A percentile compares a stretch with the other conserved stretches of the same genome.
These are phyloP conservation scores for Catagonus wagneri DNA, from an alignment of 2,113 vertebrate species.

Conservation along the genomic window DNA sequence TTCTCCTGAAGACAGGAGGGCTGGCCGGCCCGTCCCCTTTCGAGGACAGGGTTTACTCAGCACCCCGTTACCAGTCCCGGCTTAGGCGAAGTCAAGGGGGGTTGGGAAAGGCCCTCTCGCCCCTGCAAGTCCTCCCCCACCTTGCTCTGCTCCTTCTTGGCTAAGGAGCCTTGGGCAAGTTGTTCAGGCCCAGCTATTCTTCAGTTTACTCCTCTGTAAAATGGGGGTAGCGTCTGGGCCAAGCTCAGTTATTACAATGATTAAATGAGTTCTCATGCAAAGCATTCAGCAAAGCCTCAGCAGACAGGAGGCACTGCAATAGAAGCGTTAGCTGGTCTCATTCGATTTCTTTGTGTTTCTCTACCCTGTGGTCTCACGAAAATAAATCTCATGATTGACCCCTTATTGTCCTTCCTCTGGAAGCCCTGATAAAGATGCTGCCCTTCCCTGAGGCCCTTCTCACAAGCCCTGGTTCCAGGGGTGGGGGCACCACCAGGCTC, in stretches of 20 bases:
- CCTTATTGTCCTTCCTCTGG: not conserved
- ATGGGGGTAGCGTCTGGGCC: not conserved
- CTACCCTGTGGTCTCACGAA: not conserved
- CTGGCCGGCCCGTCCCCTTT: not conserved
- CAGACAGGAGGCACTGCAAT: not conserved
- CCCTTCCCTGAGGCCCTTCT: not conserved
- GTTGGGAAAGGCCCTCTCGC: not conserved
- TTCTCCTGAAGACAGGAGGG: rapidly evolving
- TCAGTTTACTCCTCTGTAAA: not conserved
- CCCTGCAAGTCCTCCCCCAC: not conserved
- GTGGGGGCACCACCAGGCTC: too few relatives aligned
- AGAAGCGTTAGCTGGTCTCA: not conserved
- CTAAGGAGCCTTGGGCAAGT: not conserved
- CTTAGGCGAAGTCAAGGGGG: not conserved
- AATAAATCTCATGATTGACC: not conserved
- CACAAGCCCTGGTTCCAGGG: not conserved
- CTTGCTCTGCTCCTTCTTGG: not conserved
- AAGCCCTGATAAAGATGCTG: not conserved
- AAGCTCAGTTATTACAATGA: not conserved
- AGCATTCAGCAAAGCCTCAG: not conserved
- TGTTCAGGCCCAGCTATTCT: not conserved
- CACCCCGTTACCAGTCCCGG: not conserved
- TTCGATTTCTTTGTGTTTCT: not conserved
- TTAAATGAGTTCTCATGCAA: not conserved
- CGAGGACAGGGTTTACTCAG: not conserved